Evolutionary conservation across 2,113 vertebrate genomes (phyloP), one percentile per base, ranked within the genome.

Genomic region (Fregata magnificens): DNA sequence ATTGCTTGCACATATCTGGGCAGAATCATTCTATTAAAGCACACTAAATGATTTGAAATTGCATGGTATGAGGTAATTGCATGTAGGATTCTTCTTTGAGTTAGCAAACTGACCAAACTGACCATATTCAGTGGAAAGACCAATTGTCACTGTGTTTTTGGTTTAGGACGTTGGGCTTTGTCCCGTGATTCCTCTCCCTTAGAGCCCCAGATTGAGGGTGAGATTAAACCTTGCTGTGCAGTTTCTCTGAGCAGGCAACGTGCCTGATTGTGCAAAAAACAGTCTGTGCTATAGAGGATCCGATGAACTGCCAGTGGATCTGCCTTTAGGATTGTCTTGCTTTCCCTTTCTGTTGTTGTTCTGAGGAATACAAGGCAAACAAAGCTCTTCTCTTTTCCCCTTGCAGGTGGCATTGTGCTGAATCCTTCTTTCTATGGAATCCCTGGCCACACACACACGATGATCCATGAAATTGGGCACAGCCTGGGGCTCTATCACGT

Each of bases 401-500:
- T 93, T 63, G 26, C 91, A 97, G 97, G 97, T 83, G 99, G 99
- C 52, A 99, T 99, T 58, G 99, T 99, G 86, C 98, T 99, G 96
- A 99, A 99, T 42, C 99, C 99, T 2, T 99, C 99, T 44, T 99
- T 99, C 97, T 99, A 99, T 0, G 99, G 99, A 4, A 99, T 99
- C 42, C 99, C 99, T 36, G 99, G 99, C 40, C 99, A 99, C 97
- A 99, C 99, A 0, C 99, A 99, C 98, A 99, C 99, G 11, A 99
- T 99, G 99, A 99, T 99, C 97, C 99, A 99, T 14, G 99, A 99
- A 94, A 99, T 99, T 0, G 99, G 99, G 32, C 99, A 99, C 93
- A 99, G 99, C 95, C 98, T 99, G 40, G 99, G 99, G 25, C 98
- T 99, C 86, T 99, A 99, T 82, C 99, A 99, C 3, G 99, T 99